Conservation (phyloP, 1,140 invertebrate genomes). For the Euwallacea fornicatus region DNA sequence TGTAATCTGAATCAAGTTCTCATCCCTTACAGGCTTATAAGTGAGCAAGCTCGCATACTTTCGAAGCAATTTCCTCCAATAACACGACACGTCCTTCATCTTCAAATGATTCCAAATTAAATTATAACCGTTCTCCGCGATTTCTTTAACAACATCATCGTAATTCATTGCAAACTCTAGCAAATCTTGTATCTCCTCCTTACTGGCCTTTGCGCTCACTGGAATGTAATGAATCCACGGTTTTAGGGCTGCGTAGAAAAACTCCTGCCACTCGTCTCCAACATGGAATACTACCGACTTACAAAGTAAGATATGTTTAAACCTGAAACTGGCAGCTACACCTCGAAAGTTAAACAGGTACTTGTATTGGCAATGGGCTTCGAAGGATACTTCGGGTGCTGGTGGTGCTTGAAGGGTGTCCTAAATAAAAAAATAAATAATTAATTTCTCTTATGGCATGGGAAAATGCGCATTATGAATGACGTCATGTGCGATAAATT, state of each 20-base stretch:
- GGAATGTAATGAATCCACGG: conserved; percentile 98
- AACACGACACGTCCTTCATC: conserved; percentile 82
- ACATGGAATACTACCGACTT: conserved; percentile 95
- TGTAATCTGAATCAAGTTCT: conserved; percentile 58
- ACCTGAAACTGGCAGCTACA: conserved; percentile 95
- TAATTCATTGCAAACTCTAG: conserved; percentile 78
- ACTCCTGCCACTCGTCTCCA: conserved; percentile 93
- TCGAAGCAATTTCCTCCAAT: conserved; percentile 82
- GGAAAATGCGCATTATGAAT: no score
- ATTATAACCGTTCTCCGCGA: conserved; percentile 78
- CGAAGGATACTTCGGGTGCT: conserved; percentile 84
- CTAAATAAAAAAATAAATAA: conserved; percentile 54
- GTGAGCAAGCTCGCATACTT: conserved; percentile 77
- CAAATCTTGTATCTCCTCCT: conserved; percentile 69
- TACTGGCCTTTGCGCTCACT: conserved; percentile 68
- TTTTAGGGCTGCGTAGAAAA: conserved; percentile 89
- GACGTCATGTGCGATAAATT: no score
- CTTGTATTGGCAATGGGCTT: conserved; percentile 91
- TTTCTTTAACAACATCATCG: conserved; percentile 73
- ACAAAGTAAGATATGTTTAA: conserved; percentile 95
- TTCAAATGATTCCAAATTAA: conserved; percentile 84
- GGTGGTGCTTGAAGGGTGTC: conserved; percentile 84
- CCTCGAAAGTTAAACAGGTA: conserved; percentile 96
- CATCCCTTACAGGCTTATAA: conserved; percentile 65
- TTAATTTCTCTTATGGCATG: no score